These are phyloP conservation scores for Sternarchorhynchus goeldii DNA, from an alignment of 2,797 vertebrate species.

Conservation along the genomic window DNA sequence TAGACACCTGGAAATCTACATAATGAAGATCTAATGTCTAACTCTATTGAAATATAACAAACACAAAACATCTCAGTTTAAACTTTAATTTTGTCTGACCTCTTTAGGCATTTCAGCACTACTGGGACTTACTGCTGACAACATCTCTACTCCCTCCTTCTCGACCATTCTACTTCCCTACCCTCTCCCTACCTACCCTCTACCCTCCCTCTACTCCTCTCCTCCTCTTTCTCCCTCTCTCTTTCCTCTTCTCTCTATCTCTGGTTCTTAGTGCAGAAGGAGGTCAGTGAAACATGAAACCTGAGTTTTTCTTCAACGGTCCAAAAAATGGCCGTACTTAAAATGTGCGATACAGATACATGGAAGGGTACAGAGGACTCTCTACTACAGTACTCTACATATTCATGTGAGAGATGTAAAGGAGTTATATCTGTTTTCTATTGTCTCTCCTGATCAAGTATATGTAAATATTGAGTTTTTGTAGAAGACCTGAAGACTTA, in stretches of 20 bases:
- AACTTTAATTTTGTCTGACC: constrained; percentile 15
- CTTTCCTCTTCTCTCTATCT: constrained; percentile 32
- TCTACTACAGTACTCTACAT: constrained; percentile 43
- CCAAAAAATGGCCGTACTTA: constrained; percentile 13
- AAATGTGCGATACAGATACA: constrained; percentile 35
- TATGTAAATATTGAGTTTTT: constrained; percentile 28
- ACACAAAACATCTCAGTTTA: constrained; percentile 7
- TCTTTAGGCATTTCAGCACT: constrained; percentile 21
- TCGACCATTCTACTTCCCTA: constrained; percentile 17
- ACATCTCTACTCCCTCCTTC: neutral
- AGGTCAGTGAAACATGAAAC: constrained; percentile 58
- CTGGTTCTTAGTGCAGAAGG: constrained; percentile 38
- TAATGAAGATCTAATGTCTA: constrained; percentile 14
- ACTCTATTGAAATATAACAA: constrained; percentile 37
- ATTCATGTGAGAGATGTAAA: constrained; percentile 37
- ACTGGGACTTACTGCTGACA: constrained; percentile 34
- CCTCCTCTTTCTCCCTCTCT: constrained; percentile 20
- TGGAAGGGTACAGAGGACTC: constrained; percentile 32
- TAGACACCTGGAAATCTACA: constrained; percentile 24
- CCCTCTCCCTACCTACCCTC: neutral
- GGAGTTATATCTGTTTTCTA: constrained; percentile 34
- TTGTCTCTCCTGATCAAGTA: constrained; percentile 43
- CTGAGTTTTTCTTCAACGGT: constrained; percentile 50
- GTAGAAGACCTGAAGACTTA: constrained; percentile 20
- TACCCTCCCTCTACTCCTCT: neutral